Percentiles rank a stretch among this genome's conserved stretches.
Evolutionary conservation across 2,888 invertebrate species (phyloP).

Genomic region (Ichneumoninae sp.): DNA sequence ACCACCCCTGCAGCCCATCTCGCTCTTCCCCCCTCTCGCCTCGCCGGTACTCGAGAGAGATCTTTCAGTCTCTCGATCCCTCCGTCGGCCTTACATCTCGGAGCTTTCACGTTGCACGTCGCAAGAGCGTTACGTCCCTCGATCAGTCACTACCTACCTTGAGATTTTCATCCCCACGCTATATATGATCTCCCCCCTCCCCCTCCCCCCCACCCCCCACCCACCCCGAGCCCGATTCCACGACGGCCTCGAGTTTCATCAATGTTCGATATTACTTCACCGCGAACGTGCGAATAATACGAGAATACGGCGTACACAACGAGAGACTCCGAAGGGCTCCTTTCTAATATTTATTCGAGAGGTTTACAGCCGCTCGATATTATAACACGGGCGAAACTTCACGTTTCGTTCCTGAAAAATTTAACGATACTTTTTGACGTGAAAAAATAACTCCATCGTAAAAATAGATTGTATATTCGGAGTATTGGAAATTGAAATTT

Average conservation of each 20-base stretch:
- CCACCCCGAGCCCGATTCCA: neutral
- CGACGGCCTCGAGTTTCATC: constrained; percentile 53
- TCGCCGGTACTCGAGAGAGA: constrained; percentile 15
- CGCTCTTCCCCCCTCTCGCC: neutral
- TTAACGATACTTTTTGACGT: neutral
- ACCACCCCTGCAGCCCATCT: constrained; percentile 5
- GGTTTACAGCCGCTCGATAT: neutral
- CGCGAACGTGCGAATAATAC: constrained; percentile 63
- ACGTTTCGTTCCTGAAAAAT: neutral
- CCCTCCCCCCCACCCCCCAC: neutral
- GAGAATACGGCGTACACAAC: constrained; percentile 10
- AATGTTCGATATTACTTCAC: constrained; percentile 66
- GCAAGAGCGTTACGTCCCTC: constrained; percentile 16
- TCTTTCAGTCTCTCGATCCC: constrained; percentile 26
- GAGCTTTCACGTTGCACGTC: constrained; percentile 24
- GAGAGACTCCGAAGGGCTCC: neutral
- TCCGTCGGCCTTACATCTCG: constrained; percentile 16
- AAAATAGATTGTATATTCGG: no score
- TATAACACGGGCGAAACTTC: neutral
- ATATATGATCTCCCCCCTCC: neutral
- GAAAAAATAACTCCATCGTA: neutral
- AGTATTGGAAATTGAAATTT: no score
- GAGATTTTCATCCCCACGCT: constrained; percentile 4
- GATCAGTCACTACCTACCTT: constrained; percentile 17
- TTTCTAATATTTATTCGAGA: neutral